A percentile compares a stretch with the other conserved stretches of the same genome.
Evolutionary conservation across 2,797 vertebrate genomes (phyloP).

Genomic region (Adrianichthys oophorus): DNA sequence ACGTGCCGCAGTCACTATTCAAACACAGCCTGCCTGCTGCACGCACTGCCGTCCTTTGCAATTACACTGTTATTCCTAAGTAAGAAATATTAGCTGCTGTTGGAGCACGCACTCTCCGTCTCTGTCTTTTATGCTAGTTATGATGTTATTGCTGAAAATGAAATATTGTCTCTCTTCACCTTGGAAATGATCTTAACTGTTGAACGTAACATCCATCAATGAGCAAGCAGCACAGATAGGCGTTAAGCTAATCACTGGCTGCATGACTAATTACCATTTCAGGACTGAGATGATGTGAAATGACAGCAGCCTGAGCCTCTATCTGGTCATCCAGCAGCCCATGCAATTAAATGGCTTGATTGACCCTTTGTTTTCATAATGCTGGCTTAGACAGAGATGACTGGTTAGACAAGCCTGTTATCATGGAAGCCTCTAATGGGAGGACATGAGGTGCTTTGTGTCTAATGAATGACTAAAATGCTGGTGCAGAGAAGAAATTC

Average conservation of each 20-base stretch:
- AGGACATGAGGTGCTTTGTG: constrained; percentile 53
- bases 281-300: constrained; percentile 75
- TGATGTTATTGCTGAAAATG: constrained; percentile 69
- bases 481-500: constrained; percentile 51
- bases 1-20: constrained; percentile 33
- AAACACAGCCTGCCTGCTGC: constrained; percentile 13
- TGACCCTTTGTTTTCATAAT: constrained; percentile 78
- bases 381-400: constrained; percentile 59
- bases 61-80: constrained; percentile 61
- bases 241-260: constrained; percentile 71
- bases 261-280: constrained; percentile 78
- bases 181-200: constrained; percentile 72
- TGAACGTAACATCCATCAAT: constrained; percentile 73
- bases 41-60: constrained; percentile 33
- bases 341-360: constrained; percentile 76
- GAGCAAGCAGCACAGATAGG: constrained; percentile 59
- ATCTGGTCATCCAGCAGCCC: constrained; percentile 67
- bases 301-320: constrained; percentile 58
- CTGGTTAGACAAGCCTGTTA: constrained; percentile 65
- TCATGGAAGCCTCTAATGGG: constrained; percentile 52
- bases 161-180: constrained; percentile 72
- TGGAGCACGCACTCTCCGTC: background rate
- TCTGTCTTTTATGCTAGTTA: constrained; percentile 34
- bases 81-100: constrained; percentile 61
- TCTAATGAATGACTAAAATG: constrained; percentile 67